phyloP scores from a whole-genome alignment of 2,797 vertebrate species.

The Hoplostethus atlanticus region DNA sequence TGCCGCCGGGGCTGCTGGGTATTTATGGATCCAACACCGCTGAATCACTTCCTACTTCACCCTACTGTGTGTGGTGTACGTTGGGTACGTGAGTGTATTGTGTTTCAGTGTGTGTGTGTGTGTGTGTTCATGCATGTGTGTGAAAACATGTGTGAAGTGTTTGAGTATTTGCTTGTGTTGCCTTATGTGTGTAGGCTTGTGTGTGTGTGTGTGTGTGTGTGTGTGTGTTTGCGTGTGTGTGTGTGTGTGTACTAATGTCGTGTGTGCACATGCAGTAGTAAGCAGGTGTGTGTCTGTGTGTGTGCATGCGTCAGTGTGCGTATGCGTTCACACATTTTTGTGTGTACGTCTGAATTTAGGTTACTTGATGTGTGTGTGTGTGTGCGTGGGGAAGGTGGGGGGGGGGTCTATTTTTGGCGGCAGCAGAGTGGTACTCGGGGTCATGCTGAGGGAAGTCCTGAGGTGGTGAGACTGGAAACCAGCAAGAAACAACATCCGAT shows the following conservation, averaged over 20 bases:
- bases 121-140: constrained; percentile 21
- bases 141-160: neutral
- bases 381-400: constrained; percentile 13
- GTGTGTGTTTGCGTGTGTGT: constrained; percentile 18
- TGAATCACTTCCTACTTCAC: constrained; percentile 81
- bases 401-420: constrained; percentile 50
- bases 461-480: constrained; percentile 60
- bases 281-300: neutral
- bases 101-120: constrained; percentile 24
- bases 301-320: neutral
- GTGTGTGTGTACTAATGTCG: neutral
- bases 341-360: neutral
- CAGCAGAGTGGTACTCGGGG: constrained; percentile 9
- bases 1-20: constrained; percentile 70
- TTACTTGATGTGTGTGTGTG: constrained; percentile 12
- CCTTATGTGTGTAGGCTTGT: neutral
- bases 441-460: constrained; percentile 23
- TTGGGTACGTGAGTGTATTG: constrained; percentile 1
- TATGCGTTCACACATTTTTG: neutral
- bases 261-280: neutral
- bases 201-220: neutral
- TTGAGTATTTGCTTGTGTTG: neutral
- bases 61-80: constrained; percentile 14
- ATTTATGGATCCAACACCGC: constrained; percentile 76
- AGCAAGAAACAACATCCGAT: constrained; percentile 69